phyloP scores from a whole-genome alignment of 2,113 vertebrate species.

The Egretta garzetta region DNA sequence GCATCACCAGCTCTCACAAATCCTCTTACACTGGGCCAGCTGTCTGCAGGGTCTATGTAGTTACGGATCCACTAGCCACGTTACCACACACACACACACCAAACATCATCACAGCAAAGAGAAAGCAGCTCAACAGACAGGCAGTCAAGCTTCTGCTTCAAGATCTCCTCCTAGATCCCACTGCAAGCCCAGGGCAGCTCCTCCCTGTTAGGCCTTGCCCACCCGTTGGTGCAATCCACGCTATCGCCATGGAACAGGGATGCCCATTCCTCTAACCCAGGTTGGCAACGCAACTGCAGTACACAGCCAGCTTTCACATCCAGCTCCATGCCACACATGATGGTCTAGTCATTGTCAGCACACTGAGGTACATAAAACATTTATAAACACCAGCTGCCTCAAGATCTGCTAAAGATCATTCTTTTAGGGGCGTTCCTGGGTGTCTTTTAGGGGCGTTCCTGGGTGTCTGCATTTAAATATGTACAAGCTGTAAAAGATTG shows the following conservation, averaged over 20 bases:
- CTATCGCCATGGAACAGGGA: fast-evolving
- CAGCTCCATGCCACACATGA: background rate
- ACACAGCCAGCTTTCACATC: background rate
- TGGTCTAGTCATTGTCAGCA: background rate
- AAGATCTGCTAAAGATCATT: background rate
- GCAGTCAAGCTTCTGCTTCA: background rate
- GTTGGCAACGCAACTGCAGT: background rate
- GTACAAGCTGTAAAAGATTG: background rate
- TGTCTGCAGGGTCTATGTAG: background rate
- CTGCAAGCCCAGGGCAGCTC: background rate
- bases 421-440: background rate
- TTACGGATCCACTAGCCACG: fast-evolving
- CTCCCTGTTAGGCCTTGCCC: background rate
- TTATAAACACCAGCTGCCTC: conserved; percentile 25
- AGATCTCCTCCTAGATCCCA: background rate
- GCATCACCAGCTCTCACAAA: background rate
- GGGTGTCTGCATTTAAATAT: background rate
- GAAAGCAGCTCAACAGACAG: background rate
- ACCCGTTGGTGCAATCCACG: background rate
- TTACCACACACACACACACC: too few relatives aligned
- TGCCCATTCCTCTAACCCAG: background rate
- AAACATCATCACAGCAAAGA: background rate
- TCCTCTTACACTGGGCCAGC: background rate
- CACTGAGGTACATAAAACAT: background rate
- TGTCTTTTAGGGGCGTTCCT: background rate